Evolutionary conservation across 2,113 vertebrate genomes (phyloP).

Genomic region (Colaptes auratus): DNA sequence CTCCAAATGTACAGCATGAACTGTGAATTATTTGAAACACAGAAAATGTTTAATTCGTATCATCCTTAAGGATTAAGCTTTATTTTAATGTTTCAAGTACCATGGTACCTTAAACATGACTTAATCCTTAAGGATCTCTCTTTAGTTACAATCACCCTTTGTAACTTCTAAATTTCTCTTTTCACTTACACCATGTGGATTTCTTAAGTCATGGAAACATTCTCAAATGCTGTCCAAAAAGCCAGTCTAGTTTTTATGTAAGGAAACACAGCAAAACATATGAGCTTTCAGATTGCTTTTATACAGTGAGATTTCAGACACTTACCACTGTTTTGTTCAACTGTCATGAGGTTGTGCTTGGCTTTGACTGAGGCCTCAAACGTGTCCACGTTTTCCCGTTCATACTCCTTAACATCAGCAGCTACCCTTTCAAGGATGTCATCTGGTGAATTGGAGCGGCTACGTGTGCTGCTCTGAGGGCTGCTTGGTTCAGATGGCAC

Average conservation of each 20-base stretch:
- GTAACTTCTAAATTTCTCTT: too few species aligned
- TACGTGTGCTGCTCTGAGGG: conserved; percentile 92
- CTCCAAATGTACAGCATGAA: not conserved
- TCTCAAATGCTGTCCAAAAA: not conserved
- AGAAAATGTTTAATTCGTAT: not conserved
- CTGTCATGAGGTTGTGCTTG: conserved; percentile 95
- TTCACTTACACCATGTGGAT: too few species aligned
- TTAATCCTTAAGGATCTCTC: too few species aligned
- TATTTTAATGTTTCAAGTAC: not conserved
- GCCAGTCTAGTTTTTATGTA: not conserved
- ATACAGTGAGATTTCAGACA: not conserved
- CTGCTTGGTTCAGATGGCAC: conserved; percentile 93
- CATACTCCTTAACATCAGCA: conserved; percentile 96
- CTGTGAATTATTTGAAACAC: not conserved
- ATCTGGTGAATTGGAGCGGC: conserved; percentile 93
- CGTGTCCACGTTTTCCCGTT: conserved; percentile 93
- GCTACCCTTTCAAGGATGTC: conserved; percentile 95
- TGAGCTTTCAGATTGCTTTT: not conserved
- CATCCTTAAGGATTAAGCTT: not conserved
- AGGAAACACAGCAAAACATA: not conserved
- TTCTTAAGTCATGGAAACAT: accelerated
- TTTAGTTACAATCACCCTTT: too few species aligned
- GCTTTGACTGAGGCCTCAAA: conserved; percentile 96
- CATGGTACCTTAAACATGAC: too few species aligned
- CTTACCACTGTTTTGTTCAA: conserved; percentile 94